Conservation (phyloP, 2,797 vertebrate genomes). For the Cyclopterus lumpus region DNA sequence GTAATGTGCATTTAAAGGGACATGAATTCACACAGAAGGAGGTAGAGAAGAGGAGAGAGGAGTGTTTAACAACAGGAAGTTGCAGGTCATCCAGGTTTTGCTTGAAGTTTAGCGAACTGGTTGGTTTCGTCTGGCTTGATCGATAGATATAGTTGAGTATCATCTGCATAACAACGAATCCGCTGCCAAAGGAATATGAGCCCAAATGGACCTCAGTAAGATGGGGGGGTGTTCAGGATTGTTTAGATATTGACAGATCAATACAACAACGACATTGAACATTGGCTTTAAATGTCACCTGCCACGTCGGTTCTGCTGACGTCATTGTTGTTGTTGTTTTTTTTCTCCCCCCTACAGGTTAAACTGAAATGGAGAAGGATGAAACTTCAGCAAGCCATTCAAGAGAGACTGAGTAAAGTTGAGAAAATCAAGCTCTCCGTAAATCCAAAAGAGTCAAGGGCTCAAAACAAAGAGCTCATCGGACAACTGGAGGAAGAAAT, state of each 20-base stretch:
- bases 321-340: not conserved
- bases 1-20: too few relatives aligned
- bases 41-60: too few relatives aligned
- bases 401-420: conserved; percentile 35
- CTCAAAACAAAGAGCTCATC: conserved; percentile 22
- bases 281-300: not conserved
- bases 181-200: not conserved
- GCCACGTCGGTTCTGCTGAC: not conserved
- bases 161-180: too few relatives aligned
- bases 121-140: too few relatives aligned
- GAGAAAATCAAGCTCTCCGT: conserved; percentile 33
- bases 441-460: not conserved
- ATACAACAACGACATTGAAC: not conserved
- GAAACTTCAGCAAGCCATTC: conserved; percentile 56
- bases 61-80: too few relatives aligned
- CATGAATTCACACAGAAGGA: too few relatives aligned
- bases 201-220: not conserved
- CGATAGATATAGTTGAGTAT: too few relatives aligned
- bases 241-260: not conserved
- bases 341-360: conserved; percentile 56
- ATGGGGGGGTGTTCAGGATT: not conserved
- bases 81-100: too few relatives aligned
- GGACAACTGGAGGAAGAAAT: conserved; percentile 66
- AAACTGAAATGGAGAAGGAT: conserved; percentile 43
- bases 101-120: too few relatives aligned